Evolutionary conservation across 2,113 vertebrate species (phyloP), one percentile per base, ranked within the genome.

Genomic region (Epinephelus lanceolatus): DNA sequence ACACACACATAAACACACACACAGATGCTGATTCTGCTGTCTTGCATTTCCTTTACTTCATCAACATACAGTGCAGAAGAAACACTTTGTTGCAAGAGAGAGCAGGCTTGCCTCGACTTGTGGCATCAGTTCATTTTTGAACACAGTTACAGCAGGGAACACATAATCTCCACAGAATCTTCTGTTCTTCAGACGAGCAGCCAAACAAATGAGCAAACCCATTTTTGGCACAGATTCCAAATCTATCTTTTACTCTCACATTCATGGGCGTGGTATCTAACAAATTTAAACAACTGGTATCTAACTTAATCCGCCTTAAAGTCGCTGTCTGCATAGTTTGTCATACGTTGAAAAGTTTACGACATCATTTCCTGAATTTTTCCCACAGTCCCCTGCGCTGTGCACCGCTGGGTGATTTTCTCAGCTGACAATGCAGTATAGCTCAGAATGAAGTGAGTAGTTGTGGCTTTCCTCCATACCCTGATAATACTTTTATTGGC

Each of bases 1-100:
- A 82, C 40, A 84, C 75, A 89, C 51, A 88, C 61, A 80, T 23
- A 61, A 40, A 78, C 72, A 72, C 37, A 83, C 56, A 63, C 61
- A 65, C 55, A 88, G 19, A 86, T 49, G 78, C 30, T 42, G 57
- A 83, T 70, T 80, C 61, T 66, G 61, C 73, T 73, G 45, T 82
- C 73, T 76, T 33, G 19, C 78, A 71, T 65, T 70, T 78, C 30
- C 72, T 60, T 51, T 49, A 47, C 45, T 62, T 40, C 23, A 63
- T 65, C 49, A 42, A 18, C n/a, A 61, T 51, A 25, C 56, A 53
- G 25, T 25, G 47, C 21, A 21, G 63, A 12, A 72, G 63, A 73
- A 45, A 45, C 13, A 19, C 8, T 19, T 51, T 1, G 21, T 25
- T 47, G 42, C 19, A 40, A 33, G 77, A 49, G 15, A 72, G 14